A percentile compares a stretch with the other conserved stretches of the same genome.
These are phyloP conservation scores for Drosophila ercepeae DNA, from an alignment of 1,140 invertebrate species.

Conservation along the genomic window DNA sequence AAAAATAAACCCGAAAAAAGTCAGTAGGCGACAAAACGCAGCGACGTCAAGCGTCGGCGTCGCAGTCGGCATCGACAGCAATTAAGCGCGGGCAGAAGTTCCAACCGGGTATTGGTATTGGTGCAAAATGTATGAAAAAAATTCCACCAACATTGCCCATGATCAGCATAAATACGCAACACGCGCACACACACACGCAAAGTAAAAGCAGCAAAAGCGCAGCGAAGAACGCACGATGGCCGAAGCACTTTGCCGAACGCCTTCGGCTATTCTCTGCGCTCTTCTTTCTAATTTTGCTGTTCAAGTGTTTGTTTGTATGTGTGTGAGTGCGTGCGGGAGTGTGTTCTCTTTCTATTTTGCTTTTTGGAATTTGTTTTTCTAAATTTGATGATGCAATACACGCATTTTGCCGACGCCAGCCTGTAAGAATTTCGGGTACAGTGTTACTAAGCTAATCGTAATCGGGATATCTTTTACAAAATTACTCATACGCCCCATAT, in stretches of 20 bases:
- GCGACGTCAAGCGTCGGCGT: slow-evolving; percentile 7
- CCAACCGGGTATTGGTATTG: slow-evolving; percentile 26
- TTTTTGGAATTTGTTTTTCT: slow-evolving; percentile 73
- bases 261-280: slow-evolving; percentile 47
- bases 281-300: neutral
- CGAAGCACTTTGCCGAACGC: slow-evolving; percentile 23
- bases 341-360: slow-evolving; percentile 15
- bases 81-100: slow-evolving; percentile 49
- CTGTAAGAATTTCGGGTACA: slow-evolving; percentile 3
- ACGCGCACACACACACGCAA: slow-evolving; percentile 46
- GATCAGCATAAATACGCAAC: slow-evolving; percentile 78
- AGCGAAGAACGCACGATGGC: slow-evolving; percentile 33
- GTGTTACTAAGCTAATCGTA: slow-evolving; percentile 4
- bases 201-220: slow-evolving; percentile 44
- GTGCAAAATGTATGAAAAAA: slow-evolving; percentile 70
- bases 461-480: neutral
- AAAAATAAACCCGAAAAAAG: slow-evolving; percentile 19
- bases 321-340: slow-evolving; percentile 21
- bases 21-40: slow-evolving; percentile 54
- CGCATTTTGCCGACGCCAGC: slow-evolving; percentile 58
- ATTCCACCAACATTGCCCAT: slow-evolving; percentile 53
- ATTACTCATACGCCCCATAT: neutral
- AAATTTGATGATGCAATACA: slow-evolving; percentile 81
- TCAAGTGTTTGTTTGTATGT: slow-evolving; percentile 9
- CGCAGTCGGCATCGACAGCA: slow-evolving; percentile 13